Base-by-base conservation (phyloP, 2,113 vertebrate species). In the Turnix velox region DNA sequence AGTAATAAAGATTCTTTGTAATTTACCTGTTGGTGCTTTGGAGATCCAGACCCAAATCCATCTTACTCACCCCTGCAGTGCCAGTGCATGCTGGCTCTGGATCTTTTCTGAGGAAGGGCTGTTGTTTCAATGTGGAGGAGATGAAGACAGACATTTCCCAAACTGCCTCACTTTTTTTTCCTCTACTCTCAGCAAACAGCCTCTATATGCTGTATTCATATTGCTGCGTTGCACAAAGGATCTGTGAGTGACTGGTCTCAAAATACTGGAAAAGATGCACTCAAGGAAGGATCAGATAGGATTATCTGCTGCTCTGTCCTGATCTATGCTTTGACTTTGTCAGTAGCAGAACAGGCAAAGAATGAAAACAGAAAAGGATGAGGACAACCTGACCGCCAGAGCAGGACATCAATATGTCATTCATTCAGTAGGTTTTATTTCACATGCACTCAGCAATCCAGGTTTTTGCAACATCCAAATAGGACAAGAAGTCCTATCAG, bases 1-100 rank as follows among this genome's bases (percentile, higher is more conserved):
- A 25, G 76, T 87, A 91, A 92, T 85, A 80, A 94, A 92, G 88
- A 95, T 79, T 72, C 84, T 72, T 84, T 75, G 84, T 84, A 72
- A 91, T 95, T 95, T 84, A 96, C 76, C 30, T 84, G 54, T n/a
- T 0, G 2, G 61, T 89, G 62, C 74, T 92, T 81, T 54, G 46
- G 87, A 79, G 45, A 87, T 92, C 69, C 77, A 96, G 35, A 58
- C n/a, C 46, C 55, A 74, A 89, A 96, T 84, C 54, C 22, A 73
- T 92, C 62, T 94, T 52, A 28, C 14, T 80, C 68, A 39, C 5
- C 35, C 45, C 48, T 63, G 30, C 55, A 62, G 30, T 37, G 39
- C 40, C 67, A 39, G 74, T 1, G 0, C 7, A 1, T 57, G 66
- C 35, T 77, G 31, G 30, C 35, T 84, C 58, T 68, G 43, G 52